Evolutionary conservation across 23 tunicate genomes (phyloP), one percentile per base, ranked within the genome.

Genomic region (Corella eumyota): DNA sequence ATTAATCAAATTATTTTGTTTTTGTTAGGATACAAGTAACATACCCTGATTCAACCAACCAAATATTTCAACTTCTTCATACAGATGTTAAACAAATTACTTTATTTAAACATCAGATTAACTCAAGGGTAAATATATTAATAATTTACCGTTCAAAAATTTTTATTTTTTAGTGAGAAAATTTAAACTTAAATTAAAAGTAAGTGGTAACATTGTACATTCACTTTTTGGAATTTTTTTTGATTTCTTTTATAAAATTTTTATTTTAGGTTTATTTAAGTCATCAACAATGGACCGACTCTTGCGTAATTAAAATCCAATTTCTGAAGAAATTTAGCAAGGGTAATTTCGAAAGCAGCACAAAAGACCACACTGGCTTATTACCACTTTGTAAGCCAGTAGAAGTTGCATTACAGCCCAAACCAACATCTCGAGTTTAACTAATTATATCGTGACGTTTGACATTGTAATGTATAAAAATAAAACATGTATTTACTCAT

Each of bases 201-300:
- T 9, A 40, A 40, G 48, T 9, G 15, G 48, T 40, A 9, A 9
- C 15, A 9, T 40, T 40, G 48, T 9, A 40, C 11, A 40, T 15
- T 15, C 48, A 11, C 48, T 40, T 40, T 40, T 9, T 40, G 11
- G 11, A 9, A 9, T 40, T 40, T 15, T 40, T 40, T 11, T n/a
- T n/a, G n/a, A n/a, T n/a, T n/a, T n/a, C 28, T 0, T 0, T 54
- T 0, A 25, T 13, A 19, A 19, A 0, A 19, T 25, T 54, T 54
- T 54, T 64, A 37, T 60, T 33, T 17, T 65, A 82, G 92, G 67
- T 82, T 9, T 66, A 45, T 27, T 45, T 74, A 61, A 68, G 82
- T 3, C 76, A 82, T 62, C 32, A 32, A 0, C 81, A 74, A 34
- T 82, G 92, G 92, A 73, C 81, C 20, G 92, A 82, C 30, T 70